Base-by-base conservation (phyloP, 2,888 invertebrate species). In the Diploptera punctata region DNA sequence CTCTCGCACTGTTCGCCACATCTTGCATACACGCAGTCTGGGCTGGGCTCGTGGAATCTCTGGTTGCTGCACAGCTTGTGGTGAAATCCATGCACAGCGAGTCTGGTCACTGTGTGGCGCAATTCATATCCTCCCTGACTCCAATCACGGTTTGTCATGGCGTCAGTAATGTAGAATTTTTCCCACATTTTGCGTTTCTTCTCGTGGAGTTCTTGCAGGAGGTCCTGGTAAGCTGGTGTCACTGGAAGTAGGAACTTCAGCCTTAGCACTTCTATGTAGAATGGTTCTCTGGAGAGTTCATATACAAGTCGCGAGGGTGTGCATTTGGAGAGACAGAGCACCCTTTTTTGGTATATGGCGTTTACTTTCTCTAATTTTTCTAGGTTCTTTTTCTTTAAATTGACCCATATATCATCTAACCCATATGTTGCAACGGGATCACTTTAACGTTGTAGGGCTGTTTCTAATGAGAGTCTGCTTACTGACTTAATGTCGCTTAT, bases 11-110 rank as follows among this genome's bases (percentile, higher is more conserved):
- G 33, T 5, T 33, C 33, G 10, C 5, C 33, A 33, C 33, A 33
- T 33, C 33, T 33, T 33, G 10, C 33, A 33, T 10, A 33, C 33
- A 33, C 33, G 10, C 33, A 33, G 33, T 49, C 49, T 49, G 49
- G 49, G 49, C 49, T n/a, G 49, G 49, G 49, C 19, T 49, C 49
- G n/a, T 49, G 49, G 49, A 49, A 49, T 49, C 49, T 49, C 49
- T 49, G 49, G 49, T 5, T 49, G 19, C 49, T 49, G 49, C 49
- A 49, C 19, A 18, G 19, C 49, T 49, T 49, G 49, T 49, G 49
- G 49, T 49, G 49, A 16, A 49, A 49, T 49, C 49, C 49, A 49
- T 49, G 49, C 9, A 49, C 5, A 49, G 19, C 5, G 33, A 7
- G 33, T 33, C 33, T 33, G 5, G 33, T 33, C 33, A 33, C 33